phyloP scores from a whole-genome alignment of 1,140 invertebrate species.

The Heterodera carotae region DNA sequence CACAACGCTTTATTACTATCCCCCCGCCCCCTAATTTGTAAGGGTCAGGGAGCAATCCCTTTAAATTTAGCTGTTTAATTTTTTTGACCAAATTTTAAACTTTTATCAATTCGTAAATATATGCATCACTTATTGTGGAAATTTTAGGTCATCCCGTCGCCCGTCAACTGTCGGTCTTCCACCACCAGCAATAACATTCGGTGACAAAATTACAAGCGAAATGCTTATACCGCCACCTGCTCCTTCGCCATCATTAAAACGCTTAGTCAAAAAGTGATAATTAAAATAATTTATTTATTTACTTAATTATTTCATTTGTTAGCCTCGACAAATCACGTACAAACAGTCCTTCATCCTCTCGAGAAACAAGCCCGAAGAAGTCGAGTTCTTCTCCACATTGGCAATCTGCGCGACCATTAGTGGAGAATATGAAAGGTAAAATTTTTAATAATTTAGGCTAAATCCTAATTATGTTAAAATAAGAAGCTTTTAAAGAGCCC shows the following conservation, averaged over 20 bases:
- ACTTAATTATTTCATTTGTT: not conserved
- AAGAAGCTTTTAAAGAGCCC: no score
- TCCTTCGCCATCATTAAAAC: not conserved
- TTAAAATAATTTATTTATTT: not conserved
- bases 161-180: not conserved
- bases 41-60: no score
- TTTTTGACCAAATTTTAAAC: not conserved
- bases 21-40: no score
- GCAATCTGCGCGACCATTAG: not conserved
- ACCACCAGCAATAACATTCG: not conserved
- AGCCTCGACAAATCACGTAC: not conserved
- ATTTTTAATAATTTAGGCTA: not conserved
- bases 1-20: no score
- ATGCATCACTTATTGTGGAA: not conserved
- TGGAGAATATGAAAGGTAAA: not conserved
- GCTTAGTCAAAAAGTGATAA: not conserved
- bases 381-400: not conserved
- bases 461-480: no score
- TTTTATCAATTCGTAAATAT: not conserved
- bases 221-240: slow-evolving; percentile 2
- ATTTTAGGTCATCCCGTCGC: not conserved
- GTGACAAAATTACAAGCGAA: not conserved
- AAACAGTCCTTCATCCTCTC: not conserved
- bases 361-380: not conserved
- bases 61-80: no score